Evolutionary conservation across 1,140 invertebrate genomes (phyloP), one percentile per base, ranked within the genome.

Genomic region (Onthophagus taurus): DNA sequence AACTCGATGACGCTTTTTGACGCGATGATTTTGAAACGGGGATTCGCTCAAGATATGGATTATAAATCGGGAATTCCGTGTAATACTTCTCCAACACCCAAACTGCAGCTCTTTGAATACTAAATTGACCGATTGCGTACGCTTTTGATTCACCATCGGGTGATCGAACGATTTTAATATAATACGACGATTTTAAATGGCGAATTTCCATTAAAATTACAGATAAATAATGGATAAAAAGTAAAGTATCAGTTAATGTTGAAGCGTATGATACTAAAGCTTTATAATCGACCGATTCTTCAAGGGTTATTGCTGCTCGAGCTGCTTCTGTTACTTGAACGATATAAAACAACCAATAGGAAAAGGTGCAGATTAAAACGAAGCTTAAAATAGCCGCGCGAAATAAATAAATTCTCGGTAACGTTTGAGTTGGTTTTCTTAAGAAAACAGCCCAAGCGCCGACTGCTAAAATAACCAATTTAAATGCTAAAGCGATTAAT

Each of bases 331-430:
- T 83, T 50, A 91, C 79, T 74, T 95, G 83, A 31, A 94, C 89
- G 54, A 90, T 81, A 61, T 97, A 99, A 65, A 98, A 98, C 0
- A 98, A 70, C 94, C 95, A 99, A 69, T 92, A 97, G 11, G 91
- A 83, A 70, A 96, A 93, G 43, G 85, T 89, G 61, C 93, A 88
- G 8, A 97, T 75, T 35, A 92, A 80, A n/a, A 95, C 80, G 23
- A 97, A 75, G 9, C 91, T 74, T 34, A 96, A 69, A 14, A 96
- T 82, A 50, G 90, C 76, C 1, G 89, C 83, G 55, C 91, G 76
- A 60, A 94, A 92, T 26, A 96, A 72, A 67, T 91, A 94, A 54
- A 97, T 85, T 49, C 94, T 72, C 4, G 95, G 95, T 73, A 97
- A 79, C n/a, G 86, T 89, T 17, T 89, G 85, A 54, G 80, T 75